phyloP scores from a whole-genome alignment of 2,797 vertebrate genomes.

The Gila robusta region DNA sequence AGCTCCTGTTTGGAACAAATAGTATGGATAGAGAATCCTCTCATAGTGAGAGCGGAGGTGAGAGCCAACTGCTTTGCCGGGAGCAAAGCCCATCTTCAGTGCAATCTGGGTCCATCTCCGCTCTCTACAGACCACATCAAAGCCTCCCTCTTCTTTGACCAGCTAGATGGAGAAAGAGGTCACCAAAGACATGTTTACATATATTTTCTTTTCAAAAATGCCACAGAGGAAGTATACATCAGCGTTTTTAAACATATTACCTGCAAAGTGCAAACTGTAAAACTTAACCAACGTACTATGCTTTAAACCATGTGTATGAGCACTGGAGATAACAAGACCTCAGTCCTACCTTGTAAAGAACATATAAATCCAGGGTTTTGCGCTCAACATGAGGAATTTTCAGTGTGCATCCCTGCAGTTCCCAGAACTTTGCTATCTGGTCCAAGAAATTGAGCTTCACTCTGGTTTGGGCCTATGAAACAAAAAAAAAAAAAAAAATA shows the following conservation, averaged over 20 bases:
- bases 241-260: not conserved
- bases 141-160: conserved; percentile 95
- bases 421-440: conserved; percentile 99
- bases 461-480: conserved; percentile 91
- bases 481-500: not conserved
- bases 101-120: conserved; percentile 97
- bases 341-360: conserved; percentile 89
- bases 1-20: conserved; percentile 91
- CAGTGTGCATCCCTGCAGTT: conserved; percentile 94
- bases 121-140: conserved; percentile 93
- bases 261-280: too few species aligned
- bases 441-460: conserved; percentile 98
- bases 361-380: conserved; percentile 96
- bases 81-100: conserved; percentile 94
- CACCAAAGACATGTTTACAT: not conserved
- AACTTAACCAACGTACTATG: not conserved
- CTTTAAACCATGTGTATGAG: not conserved
- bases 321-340: not conserved
- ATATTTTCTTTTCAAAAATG: not conserved
- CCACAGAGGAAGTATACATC: not conserved
- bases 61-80: conserved; percentile 95
- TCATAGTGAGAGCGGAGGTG: conserved; percentile 95
- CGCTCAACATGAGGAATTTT: conserved; percentile 98
- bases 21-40: conserved; percentile 95
- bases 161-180: conserved; percentile 76